A percentile compares a stretch with the other conserved stretches of the same genome.
phyloP scores from a whole-genome alignment of 2,113 vertebrate species.

The Junco hyemalis region DNA sequence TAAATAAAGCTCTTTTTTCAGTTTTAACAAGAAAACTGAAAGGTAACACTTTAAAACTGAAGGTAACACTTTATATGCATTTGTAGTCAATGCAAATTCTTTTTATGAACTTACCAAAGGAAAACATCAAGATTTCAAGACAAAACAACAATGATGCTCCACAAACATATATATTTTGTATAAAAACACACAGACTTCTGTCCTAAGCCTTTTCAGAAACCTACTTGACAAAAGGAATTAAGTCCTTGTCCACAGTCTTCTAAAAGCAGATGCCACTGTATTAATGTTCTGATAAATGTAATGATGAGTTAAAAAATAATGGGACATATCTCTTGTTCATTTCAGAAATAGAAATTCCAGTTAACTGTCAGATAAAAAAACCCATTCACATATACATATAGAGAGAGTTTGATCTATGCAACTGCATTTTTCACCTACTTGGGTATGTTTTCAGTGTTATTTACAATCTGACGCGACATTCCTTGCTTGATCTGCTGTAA shows the following conservation, averaged over 20 bases:
- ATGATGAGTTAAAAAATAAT: not conserved
- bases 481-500: not conserved
- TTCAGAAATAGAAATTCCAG: not conserved
- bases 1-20: not conserved
- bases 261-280: not conserved
- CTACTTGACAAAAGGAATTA: not conserved
- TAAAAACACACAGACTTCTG: not conserved
- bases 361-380: not conserved
- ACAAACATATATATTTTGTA: not conserved
- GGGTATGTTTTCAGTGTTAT: not conserved
- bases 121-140: not conserved
- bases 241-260: not conserved
- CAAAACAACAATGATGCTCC: not conserved
- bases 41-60: not conserved
- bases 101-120: not conserved
- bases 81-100: not conserved
- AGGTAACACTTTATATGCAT: not conserved
- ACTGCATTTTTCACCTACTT: not conserved
- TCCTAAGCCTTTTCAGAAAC: not conserved
- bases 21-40: not conserved
- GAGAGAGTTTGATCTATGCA: not conserved
- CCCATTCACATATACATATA: not conserved
- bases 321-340: not conserved
- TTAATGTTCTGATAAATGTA: not conserved
- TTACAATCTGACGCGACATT: not conserved